phyloP scores from a whole-genome alignment of 2,113 vertebrate species.

The Perognathus longimembris region DNA sequence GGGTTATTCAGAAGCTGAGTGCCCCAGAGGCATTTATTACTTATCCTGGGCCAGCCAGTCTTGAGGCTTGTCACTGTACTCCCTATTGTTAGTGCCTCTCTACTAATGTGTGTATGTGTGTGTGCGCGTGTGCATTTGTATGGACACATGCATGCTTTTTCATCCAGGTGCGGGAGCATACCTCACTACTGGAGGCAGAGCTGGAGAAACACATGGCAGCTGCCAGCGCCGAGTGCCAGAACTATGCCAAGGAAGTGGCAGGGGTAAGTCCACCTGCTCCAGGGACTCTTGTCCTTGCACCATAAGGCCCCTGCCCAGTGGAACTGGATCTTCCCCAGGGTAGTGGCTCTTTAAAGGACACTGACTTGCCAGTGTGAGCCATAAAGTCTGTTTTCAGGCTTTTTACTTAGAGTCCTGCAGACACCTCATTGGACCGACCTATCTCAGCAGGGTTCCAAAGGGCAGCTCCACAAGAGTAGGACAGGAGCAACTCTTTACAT shows the following conservation, averaged over 20 bases:
- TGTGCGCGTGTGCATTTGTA: neutral
- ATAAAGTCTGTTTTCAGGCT: neutral
- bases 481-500: neutral
- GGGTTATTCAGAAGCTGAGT: fast-evolving
- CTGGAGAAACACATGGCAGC: slow-evolving; percentile 93
- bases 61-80: fast-evolving
- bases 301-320: neutral
- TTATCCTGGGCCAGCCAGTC: neutral
- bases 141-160: too few species aligned
- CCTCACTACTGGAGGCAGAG: slow-evolving; percentile 92
- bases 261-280: slow-evolving; percentile 83
- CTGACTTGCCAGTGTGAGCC: neutral
- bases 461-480: neutral
- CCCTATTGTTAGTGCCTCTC: neutral
- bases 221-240: slow-evolving; percentile 87
- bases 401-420: neutral
- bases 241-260: slow-evolving; percentile 89
- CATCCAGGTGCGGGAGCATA: slow-evolving; percentile 91
- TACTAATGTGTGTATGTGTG: neutral
- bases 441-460: neutral
- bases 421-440: neutral
- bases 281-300: neutral
- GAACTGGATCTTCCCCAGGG: too few species aligned
- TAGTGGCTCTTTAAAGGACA: neutral
- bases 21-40: neutral